Evolutionary conservation across 2,797 vertebrate species (phyloP), one percentile per base, ranked within the genome.

Genomic region (Tenualosa thibaudeaui): DNA sequence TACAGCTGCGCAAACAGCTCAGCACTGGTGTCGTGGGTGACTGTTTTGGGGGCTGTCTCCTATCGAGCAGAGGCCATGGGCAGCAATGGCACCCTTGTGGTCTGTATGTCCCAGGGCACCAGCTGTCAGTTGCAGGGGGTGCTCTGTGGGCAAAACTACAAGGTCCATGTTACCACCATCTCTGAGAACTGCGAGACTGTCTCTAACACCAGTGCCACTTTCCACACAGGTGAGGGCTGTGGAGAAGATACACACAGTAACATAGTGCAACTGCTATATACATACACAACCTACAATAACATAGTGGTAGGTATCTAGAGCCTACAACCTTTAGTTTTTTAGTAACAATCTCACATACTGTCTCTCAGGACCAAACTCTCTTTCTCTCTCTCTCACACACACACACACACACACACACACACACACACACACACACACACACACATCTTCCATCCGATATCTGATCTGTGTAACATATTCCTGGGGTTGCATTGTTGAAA

Each of bases 121-220:
- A 82, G 65, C 82, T 96, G 96, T 60, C 8, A 56, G 58, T 89
- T 96, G 51, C 12, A 0, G 0, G 89, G 87, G 2, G 71, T 96
- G 51, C 71, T 3, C 37, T 96, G 96, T 56, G 92, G 92, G 7
- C 91, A 91, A 84, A 87, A 1, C 31, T 96, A 94, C 26, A 1
- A 3, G 6, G 92, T 95, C 15, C 40, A 89, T 0, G 93, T 96
- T 17, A 92, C 46, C 0, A 93, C 95, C 13, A 65, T 94, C 1
- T 91, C 92, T 0, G 86, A 84, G 56, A 93, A 81, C 90, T 96
- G 96, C 84, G 91, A 87, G 84, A 94, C 92, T 88, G 85, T 17
- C 0, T 15, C 85, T 40, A 94, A 91, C 86, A 4, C 84, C 49
- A 94, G 91, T 86, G 6, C 83, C 86, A 88, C 88, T 51, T 89